These are phyloP conservation scores for Hemicordylus capensis DNA, from an alignment of 2,113 vertebrate genomes.

Conservation along the genomic window DNA sequence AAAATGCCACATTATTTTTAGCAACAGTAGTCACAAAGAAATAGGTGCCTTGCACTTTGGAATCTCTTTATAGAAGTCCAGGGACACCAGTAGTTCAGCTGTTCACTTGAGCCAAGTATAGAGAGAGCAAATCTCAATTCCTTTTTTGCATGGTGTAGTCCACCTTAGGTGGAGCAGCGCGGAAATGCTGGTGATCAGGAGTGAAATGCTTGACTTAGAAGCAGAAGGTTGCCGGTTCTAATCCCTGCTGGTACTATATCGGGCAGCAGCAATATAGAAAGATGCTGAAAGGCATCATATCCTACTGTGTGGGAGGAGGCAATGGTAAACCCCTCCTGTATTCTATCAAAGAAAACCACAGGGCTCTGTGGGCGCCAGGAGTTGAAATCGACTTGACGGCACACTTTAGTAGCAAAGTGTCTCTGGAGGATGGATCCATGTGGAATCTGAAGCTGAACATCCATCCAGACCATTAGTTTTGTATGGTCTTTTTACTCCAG, in stretches of 20 bases:
- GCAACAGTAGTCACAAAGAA: not conserved
- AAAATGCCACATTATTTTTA: not conserved
- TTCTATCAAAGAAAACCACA: too few species aligned
- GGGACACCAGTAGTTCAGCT: not conserved
- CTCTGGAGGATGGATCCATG: not conserved
- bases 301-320: too few species aligned
- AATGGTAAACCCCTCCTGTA: too few species aligned
- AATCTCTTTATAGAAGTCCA: not conserved
- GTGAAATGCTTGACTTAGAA: too few species aligned
- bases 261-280: not conserved
- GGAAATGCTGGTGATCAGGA: too few species aligned
- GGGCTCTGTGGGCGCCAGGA: too few species aligned
- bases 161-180: too few species aligned
- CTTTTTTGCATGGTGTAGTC: not conserved
- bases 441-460: not conserved
- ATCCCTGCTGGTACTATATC: too few species aligned
- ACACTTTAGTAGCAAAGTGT: too few species aligned
- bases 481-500: not conserved
- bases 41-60: not conserved
- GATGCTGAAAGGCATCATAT: not conserved
- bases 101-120: not conserved
- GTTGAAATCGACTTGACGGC: too few species aligned
- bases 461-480: not conserved
- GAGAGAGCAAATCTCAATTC: not conserved
- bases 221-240: too few species aligned